These are phyloP conservation scores for Cryptotis parvus DNA, from an alignment of 2,113 vertebrate genomes.

Conservation along the genomic window DNA sequence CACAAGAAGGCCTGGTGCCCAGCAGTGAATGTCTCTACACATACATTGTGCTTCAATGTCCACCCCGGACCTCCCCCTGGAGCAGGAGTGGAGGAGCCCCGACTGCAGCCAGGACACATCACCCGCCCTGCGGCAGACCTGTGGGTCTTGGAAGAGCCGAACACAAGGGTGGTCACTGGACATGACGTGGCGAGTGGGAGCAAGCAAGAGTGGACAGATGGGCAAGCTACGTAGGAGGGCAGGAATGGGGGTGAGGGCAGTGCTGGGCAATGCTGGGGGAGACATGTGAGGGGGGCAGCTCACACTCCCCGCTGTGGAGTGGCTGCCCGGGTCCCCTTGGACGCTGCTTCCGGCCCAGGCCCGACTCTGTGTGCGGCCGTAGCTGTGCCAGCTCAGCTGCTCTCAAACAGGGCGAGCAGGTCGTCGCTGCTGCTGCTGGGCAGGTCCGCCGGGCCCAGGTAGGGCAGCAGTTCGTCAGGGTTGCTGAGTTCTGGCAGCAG, in stretches of 20 bases:
- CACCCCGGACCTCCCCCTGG: not conserved
- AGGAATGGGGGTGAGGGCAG: not conserved
- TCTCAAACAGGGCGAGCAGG: slow-evolving; percentile 97
- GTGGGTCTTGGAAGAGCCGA: not conserved
- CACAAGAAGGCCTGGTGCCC: no score
- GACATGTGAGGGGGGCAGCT: no score
- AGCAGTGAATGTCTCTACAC: slow-evolving; percentile 79
- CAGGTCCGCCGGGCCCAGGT: slow-evolving; percentile 95
- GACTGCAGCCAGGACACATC: not conserved
- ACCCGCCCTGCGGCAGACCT: not conserved
- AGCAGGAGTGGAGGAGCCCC: not conserved
- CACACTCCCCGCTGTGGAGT: no score
- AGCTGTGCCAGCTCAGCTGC: slow-evolving; percentile 95
- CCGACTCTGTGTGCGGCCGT: no score
- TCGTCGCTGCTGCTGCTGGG: slow-evolving; percentile 96
- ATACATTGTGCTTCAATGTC: slow-evolving; percentile 85
- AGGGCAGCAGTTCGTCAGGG: slow-evolving; percentile 96
- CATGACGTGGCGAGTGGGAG: slow-evolving; percentile 45
- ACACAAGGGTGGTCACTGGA: slow-evolving; percentile 13
- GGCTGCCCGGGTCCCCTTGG: no score
- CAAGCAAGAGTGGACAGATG: slow-evolving; percentile 4
- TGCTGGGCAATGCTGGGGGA: not conserved
- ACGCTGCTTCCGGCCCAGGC: no score
- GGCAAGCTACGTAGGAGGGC: no score
- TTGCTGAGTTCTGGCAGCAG: slow-evolving; percentile 97